Evolutionary conservation across 2,113 vertebrate genomes (phyloP).

Genomic region (Syrrhaptes paradoxus): DNA sequence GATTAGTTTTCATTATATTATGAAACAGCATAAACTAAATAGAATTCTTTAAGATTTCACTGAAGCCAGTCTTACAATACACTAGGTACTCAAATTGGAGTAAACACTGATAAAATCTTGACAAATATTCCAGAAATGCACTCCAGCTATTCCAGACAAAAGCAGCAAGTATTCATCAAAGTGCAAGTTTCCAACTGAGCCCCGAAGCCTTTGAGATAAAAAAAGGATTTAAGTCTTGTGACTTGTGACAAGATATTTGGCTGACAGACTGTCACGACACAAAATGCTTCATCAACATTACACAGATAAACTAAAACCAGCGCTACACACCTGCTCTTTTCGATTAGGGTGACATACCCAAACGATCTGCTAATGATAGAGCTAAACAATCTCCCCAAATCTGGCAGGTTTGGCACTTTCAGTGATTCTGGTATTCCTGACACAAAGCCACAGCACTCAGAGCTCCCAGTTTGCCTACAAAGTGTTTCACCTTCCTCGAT

Average conservation of each 20-base stretch:
- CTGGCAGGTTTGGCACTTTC: background rate
- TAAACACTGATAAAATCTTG: slow-evolving; percentile 76
- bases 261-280: slow-evolving; percentile 28
- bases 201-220: slow-evolving; percentile 59
- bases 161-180: slow-evolving; percentile 64
- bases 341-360: background rate
- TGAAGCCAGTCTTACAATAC: slow-evolving; percentile 64
- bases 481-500: background rate
- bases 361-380: background rate
- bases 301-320: background rate
- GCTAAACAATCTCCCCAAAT: background rate
- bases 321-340: background rate
- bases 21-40: slow-evolving; percentile 55
- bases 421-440: background rate
- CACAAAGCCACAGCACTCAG: background rate
- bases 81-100: slow-evolving; percentile 63
- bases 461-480: background rate
- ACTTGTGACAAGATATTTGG: slow-evolving; percentile 58
- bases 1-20: slow-evolving; percentile 62
- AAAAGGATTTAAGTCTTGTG: slow-evolving; percentile 45
- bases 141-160: slow-evolving; percentile 74
- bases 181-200: slow-evolving; percentile 49
- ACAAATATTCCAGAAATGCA: slow-evolving; percentile 79
- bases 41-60: slow-evolving; percentile 46
- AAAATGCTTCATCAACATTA: slow-evolving; percentile 33